These are phyloP conservation scores for Jacana jacana DNA, from an alignment of 2,113 vertebrate genomes.

Conservation along the genomic window DNA sequence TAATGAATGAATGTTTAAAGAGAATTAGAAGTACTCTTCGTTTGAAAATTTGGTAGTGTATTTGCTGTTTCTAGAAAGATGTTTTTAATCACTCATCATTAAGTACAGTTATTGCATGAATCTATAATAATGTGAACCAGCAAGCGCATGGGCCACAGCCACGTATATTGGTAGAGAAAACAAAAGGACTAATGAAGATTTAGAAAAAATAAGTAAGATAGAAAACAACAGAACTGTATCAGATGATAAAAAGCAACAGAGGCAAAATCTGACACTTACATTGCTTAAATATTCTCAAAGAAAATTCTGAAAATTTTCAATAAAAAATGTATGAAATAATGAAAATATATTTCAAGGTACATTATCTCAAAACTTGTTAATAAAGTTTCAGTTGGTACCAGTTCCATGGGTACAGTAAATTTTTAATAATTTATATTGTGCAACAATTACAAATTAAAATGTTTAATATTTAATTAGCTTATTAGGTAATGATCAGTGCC, in stretches of 20 bases:
- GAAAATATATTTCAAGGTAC: neutral
- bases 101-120: neutral
- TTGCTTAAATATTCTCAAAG: neutral
- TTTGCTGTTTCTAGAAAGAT: neutral
- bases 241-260: neutral
- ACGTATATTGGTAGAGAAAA: neutral
- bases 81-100: conserved; percentile 42
- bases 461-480: neutral
- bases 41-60: neutral
- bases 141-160: neutral
- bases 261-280: neutral
- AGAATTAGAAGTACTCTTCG: neutral
- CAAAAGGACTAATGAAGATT: neutral
- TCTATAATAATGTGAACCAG: neutral
- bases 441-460: neutral
- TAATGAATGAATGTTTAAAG: conserved; percentile 1
- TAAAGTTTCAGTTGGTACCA: neutral
- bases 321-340: neutral
- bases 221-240: neutral
- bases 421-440: neutral
- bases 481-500: neutral
- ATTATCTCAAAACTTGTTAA: neutral
- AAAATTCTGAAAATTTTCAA: neutral
- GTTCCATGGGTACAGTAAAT: rapidly evolving
- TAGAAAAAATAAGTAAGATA: neutral